A percentile compares a stretch with the other conserved stretches of the same genome.
Evolutionary conservation across 2,888 invertebrate genomes (phyloP).

Genomic region (Calameuta filiformis): DNA sequence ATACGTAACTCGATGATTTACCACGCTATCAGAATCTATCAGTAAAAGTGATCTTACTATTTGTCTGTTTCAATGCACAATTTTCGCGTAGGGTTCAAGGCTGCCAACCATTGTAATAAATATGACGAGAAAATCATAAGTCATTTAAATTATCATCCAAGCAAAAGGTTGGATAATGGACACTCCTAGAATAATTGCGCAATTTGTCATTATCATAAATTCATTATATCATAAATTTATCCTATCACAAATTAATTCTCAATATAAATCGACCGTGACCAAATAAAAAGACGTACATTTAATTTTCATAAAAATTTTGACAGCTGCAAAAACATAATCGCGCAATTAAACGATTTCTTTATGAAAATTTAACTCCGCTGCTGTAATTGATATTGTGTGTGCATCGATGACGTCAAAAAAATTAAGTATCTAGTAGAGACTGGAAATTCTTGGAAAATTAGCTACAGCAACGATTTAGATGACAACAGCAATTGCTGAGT

Average conservation of each 20-base stretch:
- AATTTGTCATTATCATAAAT: not conserved
- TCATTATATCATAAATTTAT: not conserved
- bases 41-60: not conserved
- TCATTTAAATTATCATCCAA: not conserved
- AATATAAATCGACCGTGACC: not conserved
- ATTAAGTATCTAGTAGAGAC: not conserved
- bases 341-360: not conserved
- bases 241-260: not conserved
- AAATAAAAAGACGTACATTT: not conserved
- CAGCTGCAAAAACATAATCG: not conserved
- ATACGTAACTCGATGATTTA: not conserved
- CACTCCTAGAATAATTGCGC: not conserved
- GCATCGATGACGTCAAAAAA: not conserved
- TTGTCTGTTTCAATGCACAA: not conserved
- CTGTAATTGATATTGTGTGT: not conserved
- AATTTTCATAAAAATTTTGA: not conserved
- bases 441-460: not conserved
- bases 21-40: not conserved
- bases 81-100: not conserved
- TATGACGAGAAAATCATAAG: not conserved
- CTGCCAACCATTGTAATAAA: not conserved
- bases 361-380: not conserved
- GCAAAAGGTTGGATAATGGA: not conserved
- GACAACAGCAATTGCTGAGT: not conserved
- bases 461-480: not conserved